phyloP scores from a whole-genome alignment of 2,888 invertebrate genomes.

The Volucella zonaria region DNA sequence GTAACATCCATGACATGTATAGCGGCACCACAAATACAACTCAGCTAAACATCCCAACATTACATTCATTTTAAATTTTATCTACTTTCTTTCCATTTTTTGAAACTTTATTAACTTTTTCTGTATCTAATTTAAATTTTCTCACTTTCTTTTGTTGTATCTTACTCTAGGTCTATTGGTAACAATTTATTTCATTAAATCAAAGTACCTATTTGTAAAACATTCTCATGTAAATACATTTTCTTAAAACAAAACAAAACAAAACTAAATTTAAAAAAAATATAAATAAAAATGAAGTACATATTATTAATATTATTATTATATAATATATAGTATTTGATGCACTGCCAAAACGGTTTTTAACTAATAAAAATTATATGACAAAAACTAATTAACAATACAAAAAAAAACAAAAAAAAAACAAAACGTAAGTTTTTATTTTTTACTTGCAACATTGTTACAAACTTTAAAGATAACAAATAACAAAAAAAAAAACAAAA shows the following conservation, averaged over 20 bases:
- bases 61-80: constrained; percentile 8
- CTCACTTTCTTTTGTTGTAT: constrained; percentile 7
- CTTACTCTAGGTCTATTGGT: constrained; percentile 33
- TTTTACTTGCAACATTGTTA: constrained; percentile 73
- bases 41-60: constrained; percentile 16
- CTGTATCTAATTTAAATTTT: background rate
- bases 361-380: constrained; percentile 75
- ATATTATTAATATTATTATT: constrained; percentile 74
- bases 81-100: constrained; percentile 23
- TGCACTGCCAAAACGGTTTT: constrained; percentile 77
- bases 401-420: constrained; percentile 46
- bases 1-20: too few species aligned
- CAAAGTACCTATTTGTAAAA: constrained; percentile 71
- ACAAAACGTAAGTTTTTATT: constrained; percentile 65
- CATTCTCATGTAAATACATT: constrained; percentile 69
- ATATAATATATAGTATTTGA: constrained; percentile 75
- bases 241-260: constrained; percentile 44
- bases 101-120: constrained; percentile 11
- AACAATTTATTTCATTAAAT: constrained; percentile 65
- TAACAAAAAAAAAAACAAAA: constrained; percentile 18
- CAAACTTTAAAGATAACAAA: constrained; percentile 26
- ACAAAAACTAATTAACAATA: constrained; percentile 33
- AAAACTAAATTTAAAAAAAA: constrained; percentile 41
- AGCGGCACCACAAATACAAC: too few species aligned
- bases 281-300: constrained; percentile 64